A percentile compares a stretch with the other conserved stretches of the same genome.
phyloP scores from a whole-genome alignment of 2,888 invertebrate genomes.

The Acronicta alni region DNA sequence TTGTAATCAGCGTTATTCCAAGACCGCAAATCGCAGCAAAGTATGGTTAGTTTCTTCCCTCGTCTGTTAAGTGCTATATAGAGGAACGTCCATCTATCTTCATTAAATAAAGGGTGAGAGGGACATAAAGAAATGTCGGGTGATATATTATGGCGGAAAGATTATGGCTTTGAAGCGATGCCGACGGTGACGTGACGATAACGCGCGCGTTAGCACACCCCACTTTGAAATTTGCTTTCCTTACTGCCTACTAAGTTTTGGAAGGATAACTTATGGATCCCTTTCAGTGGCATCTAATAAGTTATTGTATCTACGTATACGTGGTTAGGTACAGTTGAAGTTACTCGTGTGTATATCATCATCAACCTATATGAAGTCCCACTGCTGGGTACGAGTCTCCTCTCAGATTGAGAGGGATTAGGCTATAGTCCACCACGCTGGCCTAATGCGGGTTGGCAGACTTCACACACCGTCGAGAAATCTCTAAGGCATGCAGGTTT shows the following conservation, averaged over 20 bases:
- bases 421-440: too few species aligned
- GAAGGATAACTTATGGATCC: slow-evolving; percentile 21
- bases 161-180: slow-evolving; percentile 46
- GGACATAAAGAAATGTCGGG: slow-evolving; percentile 50
- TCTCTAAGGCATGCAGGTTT: too few species aligned
- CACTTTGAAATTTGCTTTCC: slow-evolving; percentile 41
- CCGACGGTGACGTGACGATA: slow-evolving; percentile 45
- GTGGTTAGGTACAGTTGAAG: too few species aligned
- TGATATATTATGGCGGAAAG: slow-evolving; percentile 52
- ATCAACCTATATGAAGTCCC: too few species aligned
- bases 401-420: too few species aligned
- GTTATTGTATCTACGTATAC: background rate
- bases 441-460: too few species aligned
- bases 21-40: slow-evolving; percentile 15
- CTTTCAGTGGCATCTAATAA: background rate
- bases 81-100: slow-evolving; percentile 48
- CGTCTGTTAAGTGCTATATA: slow-evolving; percentile 31
- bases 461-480: too few species aligned
- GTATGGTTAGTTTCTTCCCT: slow-evolving; percentile 25
- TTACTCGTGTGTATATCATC: too few species aligned
- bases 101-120: slow-evolving; percentile 56
- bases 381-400: too few species aligned
- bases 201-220: slow-evolving; percentile 37
- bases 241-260: slow-evolving; percentile 39
- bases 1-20: background rate